Base-by-base conservation (phyloP, 2,113 vertebrate species). In the Melanerpes aurifrons region DNA sequence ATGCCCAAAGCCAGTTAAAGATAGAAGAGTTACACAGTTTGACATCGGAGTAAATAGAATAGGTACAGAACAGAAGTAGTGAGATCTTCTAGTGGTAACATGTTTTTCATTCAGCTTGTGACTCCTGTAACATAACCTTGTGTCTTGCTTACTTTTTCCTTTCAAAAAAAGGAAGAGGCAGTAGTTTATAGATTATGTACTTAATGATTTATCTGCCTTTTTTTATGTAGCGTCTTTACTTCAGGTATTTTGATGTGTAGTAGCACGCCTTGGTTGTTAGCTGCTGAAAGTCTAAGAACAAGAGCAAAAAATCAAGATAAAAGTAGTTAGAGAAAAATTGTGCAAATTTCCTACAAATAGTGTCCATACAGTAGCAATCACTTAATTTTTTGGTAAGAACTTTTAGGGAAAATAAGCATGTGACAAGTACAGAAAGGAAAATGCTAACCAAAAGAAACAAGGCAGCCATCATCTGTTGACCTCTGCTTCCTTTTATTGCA, bases 91-190 rank as follows among this genome's bases (percentile, higher is more conserved):
- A 53, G 21, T 26, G 31, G 8, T 58, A 31, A 13, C 67, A 83
- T 59, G 22, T 14, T 82, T 72, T 75, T 66, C 9, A 32, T 82
- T 78, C 32, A 26, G 11, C 10, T 71, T 67, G 12, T 67, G 67
- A 19, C 32, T 86, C 32, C 0, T 5, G 5, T 57, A 56, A 18
- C 25, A 67, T 87, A 1, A 10, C 24, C 24, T 83, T 83, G 15
- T 0, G 0, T 78, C 57, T 71, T 88, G 37, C 71, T 54, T n/a
- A 4, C 45, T 20, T 58, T 3, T 26, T 7, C 6, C 4, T 62
- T 31, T 43, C 32, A 64, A 35, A 35, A 29, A 9, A 22, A 21
- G 0, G 21, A 57, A 74, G 12, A 48, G 10, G 9, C 2, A 54
- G 14, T 43, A 28, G 9, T 37, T 92, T 32, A 67, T 31, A 43